These are phyloP conservation scores for Trachymyrmex cornetzi DNA, from an alignment of 1,140 invertebrate genomes.

Conservation along the genomic window DNA sequence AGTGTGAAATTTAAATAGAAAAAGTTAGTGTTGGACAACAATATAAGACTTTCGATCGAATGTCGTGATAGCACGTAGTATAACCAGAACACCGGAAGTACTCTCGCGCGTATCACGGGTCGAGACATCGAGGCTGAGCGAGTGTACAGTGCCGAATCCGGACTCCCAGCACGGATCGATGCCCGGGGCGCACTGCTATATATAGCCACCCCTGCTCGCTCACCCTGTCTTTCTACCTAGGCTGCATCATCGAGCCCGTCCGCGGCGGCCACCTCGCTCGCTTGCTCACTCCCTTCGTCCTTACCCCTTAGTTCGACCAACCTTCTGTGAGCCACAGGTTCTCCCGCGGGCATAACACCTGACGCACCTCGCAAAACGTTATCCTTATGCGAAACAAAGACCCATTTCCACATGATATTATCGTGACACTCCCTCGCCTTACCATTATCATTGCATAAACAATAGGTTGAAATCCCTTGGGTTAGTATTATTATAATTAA, in stretches of 20 bases:
- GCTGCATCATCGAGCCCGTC: conserved; percentile 49
- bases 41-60: not conserved
- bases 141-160: conserved; percentile 72
- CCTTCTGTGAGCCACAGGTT: conserved; percentile 45
- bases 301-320: conserved; percentile 21
- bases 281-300: conserved; percentile 2
- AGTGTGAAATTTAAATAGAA: not conserved
- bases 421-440: conserved; percentile 6
- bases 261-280: conserved; percentile 42
- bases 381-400: conserved; percentile 51
- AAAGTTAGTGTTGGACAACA: not conserved
- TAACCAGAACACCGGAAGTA: conserved; percentile 41
- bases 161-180: conserved; percentile 76
- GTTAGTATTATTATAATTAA: not conserved
- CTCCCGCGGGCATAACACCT: conserved; percentile 32
- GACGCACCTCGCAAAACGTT: conserved; percentile 51
- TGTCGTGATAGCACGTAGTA: not conserved
- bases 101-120: conserved; percentile 59
- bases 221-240: conserved; percentile 47
- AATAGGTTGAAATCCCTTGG: not conserved
- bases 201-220: conserved; percentile 75
- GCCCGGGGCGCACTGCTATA: conserved; percentile 75
- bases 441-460: not conserved
- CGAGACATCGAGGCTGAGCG: conserved; percentile 47
- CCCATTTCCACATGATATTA: conserved; percentile 40